phyloP scores from a whole-genome alignment of 2,888 invertebrate genomes.

The Perizoma affinitatum region DNA sequence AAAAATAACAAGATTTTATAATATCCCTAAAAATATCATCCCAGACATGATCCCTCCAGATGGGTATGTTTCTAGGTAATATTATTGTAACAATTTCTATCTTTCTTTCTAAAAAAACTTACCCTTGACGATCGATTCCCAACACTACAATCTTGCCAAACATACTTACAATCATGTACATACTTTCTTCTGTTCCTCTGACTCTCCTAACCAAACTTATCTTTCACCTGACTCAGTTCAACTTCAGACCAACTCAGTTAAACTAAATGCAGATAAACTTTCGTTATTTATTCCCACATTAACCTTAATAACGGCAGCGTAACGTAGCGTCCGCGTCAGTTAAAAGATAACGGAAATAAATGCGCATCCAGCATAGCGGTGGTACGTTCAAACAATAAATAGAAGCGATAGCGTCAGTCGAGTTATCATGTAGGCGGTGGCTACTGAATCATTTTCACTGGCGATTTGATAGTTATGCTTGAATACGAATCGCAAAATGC shows the following conservation, averaged over 20 bases:
- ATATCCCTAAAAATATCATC: too few species aligned
- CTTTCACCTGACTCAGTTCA: neutral
- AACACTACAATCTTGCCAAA: too few species aligned
- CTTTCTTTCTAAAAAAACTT: too few species aligned
- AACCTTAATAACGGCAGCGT: conserved; percentile 18
- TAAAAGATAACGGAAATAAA: conserved; percentile 26
- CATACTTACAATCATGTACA: too few species aligned
- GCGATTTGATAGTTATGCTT: neutral
- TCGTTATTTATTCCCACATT: conserved; percentile 11
- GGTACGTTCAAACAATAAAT: conserved; percentile 24
- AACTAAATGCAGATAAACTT: neutral
- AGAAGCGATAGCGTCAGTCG: conserved; percentile 1
- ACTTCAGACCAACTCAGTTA: neutral
- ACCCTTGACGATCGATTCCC: too few species aligned
- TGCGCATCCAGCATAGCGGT: conserved; percentile 16
- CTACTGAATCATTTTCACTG: neutral
- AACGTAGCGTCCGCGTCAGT: conserved; percentile 15
- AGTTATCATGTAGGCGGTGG: too few species aligned
- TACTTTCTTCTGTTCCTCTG: too few species aligned
- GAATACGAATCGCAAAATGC: neutral
- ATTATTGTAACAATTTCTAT: too few species aligned
- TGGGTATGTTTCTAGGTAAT: too few species aligned
- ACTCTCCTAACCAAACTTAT: neutral
- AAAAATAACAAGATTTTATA: too few species aligned
- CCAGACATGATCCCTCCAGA: too few species aligned